Evolutionary conservation across 1,140 invertebrate genomes (phyloP).

Genomic region (Uloborus diversus): DNA sequence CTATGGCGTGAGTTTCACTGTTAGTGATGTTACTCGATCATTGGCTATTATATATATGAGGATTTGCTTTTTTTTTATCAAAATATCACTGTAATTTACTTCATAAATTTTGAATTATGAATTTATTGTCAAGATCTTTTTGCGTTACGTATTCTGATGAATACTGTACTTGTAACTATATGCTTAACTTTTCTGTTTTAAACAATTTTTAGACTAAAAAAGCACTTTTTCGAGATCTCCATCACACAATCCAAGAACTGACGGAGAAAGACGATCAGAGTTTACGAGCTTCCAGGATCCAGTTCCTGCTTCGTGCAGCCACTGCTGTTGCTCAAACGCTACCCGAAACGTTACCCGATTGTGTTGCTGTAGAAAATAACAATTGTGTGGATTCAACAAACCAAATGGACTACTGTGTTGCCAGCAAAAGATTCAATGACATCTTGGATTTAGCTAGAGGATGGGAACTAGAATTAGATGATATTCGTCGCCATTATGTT

Average conservation of each 20-base stretch:
- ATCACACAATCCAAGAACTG: conserved; percentile 64
- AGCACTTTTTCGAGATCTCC: conserved; percentile 67
- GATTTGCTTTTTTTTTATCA: no score
- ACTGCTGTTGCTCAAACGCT: conserved; percentile 61
- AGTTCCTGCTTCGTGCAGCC: conserved; percentile 66
- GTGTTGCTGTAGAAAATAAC: not conserved
- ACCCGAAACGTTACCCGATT: conserved; percentile 22
- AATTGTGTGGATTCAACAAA: conserved; percentile 58
- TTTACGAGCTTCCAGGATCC: conserved; percentile 62
- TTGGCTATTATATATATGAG: no score
- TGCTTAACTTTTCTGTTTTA: not conserved
- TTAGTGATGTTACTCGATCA: no score
- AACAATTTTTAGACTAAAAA: conserved; percentile 63
- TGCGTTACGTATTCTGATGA: no score
- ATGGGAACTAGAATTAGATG: conserved; percentile 82
- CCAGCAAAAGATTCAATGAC: conserved; percentile 71
- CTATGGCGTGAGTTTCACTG: no score
- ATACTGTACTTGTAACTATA: no score
- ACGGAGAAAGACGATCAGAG: conserved; percentile 63
- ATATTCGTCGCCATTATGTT: conserved; percentile 79
- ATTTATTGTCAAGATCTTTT: no score
- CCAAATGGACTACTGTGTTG: not conserved
- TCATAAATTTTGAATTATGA: no score
- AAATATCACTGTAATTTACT: no score
- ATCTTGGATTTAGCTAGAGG: conserved; percentile 76